Evolutionary conservation across 2,888 invertebrate genomes (phyloP), one percentile per base, ranked within the genome.

Genomic region (Drosophila anceps): DNA sequence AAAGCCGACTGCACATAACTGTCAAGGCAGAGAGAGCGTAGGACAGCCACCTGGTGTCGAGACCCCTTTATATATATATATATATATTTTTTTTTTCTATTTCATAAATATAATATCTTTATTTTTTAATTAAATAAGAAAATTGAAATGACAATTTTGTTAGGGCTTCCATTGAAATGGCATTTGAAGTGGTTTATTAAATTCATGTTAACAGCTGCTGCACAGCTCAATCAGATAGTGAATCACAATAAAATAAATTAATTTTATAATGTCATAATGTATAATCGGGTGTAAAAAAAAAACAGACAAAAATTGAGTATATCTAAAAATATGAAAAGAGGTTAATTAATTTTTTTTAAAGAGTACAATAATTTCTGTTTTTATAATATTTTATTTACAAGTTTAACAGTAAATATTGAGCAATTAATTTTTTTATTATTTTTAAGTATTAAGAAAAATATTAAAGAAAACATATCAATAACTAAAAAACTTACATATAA

Each of bases 71-170:
- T 65, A 72, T 55, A 59, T 63, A 24, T 44, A 1, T n/a, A n/a
- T n/a, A n/a, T n/a, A n/a, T n/a, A n/a, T n/a, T 27, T 20, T 4
- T 51, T 20, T 63, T 62, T 73, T 70, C 60, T 71, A 70, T 76
- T 76, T 50, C 58, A 58, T 46, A 46, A 18, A 18, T 37, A 24
- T 35, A 7, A 35, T 10, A 35, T 15, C 24, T 51, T 27, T 43
- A 20, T 84, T 79, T 69, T 78, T 81, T 69, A 74, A 79, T 88
- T 87, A 79, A 87, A 74, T 71, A 46, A 39, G 51, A 33, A 65
- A 55, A 48, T 50, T 37, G 50, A 58, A 61, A 53, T 73, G 82
- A 73, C 68, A 82, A 54, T 59, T 68, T 81, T 73, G 50, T 62
- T 69, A 60, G 10, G 87, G 69, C 64, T 87, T 84, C 86, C 20